Base-by-base conservation (phyloP, 2,888 invertebrate genomes). In the Callimorpha dominula region DNA sequence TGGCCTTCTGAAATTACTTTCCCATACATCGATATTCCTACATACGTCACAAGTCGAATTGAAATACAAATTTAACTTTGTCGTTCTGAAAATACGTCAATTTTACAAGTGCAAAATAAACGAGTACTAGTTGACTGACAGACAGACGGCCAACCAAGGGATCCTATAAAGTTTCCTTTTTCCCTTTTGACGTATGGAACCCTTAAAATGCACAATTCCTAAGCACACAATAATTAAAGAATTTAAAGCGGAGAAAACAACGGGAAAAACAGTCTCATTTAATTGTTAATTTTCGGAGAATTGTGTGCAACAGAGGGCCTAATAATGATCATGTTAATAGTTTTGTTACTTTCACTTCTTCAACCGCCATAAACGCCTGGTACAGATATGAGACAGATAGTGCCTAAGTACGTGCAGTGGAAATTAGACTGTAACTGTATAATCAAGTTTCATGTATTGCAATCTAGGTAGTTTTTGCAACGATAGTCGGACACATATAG, bases 381-480 rank as follows among this genome's bases (percentile, higher is more conserved):
- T 52, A 67, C 52, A 70, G 65, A 73, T 50, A 42, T 69, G 49
- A 63, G 73, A 65, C 66, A 65, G 70, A 80, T 77, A 67, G 52
- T 73, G 76, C 73, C 72, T 20, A 73, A 66, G 71, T 75, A 71
- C 65, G n/a, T 67, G 7, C 69, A 72, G 81, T 85, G 82, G 81
- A 88, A 87, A 88, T 85, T 81, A 85, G 89, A 89, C 78, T 88
- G 87, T 88, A 86, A 89, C 89, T 82, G 86, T 80, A 82, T 87
- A 85, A 85, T 85, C 78, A 79, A 81, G 82, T 85, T 85, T 85
- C 79, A 78, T 81, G 71, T 79, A 81, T 81, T 84, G 73, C 72
- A 73, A 76, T 73, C 71, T 84, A 31, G 65, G 82, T 74, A 82
- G 81, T 73, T 67, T 73, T 73, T 62, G 70, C 50, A 73, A 72